Base-by-base conservation (phyloP, 2,113 vertebrate species). In the Macaca mulatta region DNA sequence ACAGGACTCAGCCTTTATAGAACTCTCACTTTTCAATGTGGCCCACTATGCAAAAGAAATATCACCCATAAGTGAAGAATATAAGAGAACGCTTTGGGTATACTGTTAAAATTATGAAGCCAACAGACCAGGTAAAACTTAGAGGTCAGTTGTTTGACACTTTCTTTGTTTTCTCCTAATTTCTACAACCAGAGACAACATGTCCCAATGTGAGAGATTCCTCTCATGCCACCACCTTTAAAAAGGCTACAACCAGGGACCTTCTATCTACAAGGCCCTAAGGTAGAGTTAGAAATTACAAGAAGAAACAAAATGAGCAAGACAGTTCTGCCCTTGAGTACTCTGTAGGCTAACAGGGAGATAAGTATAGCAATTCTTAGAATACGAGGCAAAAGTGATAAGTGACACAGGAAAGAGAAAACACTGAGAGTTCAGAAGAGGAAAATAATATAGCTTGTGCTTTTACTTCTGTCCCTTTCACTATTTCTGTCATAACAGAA, bases 121-220 rank as follows among this genome's bases (percentile, higher is more conserved):
- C 92, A 79, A 77, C 1, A 77, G 50, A 55, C 67, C 55, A 79
- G 43, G 57, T 43, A 61, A 94, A 81, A 18, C 55, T 64, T 89
- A 91, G 94, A 96, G 70, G 48, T 87, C 74, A 93, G 32, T 50
- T 18, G 9, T 55, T 81, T 48, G 48, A 93, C 38, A 57, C n/a
- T 82, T 89, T 40, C 22, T 30, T 88, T 89, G 48, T 94, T 95
- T 83, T 94, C 70, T 89, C 40, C 94, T 57, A 50, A 61, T 89
- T 91, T 93, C 86, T 93, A 81, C 59, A 93, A 88, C 77, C 74
- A 83, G 45, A 96, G n/a, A 83, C 43, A 52, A 85, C 27, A 75
- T 61, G 85, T 59, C 87, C 48, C 40, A 48, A 35, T 13, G 14
- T 48, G 27, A 96, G 77, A 80, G 50, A 77, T 27, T 55, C 70